These are phyloP conservation scores for Mustelus asterias DNA, from an alignment of 2,113 vertebrate species.

Conservation along the genomic window DNA sequence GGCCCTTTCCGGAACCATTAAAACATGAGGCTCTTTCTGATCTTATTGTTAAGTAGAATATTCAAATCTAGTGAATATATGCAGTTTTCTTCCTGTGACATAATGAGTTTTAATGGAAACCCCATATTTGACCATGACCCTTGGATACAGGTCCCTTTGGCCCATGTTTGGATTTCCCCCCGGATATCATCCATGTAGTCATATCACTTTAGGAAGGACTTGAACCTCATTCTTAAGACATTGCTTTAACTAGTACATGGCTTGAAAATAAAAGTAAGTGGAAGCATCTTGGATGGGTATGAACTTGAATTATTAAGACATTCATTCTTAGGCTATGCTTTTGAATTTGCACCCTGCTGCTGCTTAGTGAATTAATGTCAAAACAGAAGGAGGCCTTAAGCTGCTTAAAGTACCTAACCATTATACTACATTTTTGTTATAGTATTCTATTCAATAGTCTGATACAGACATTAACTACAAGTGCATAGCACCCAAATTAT, in stretches of 20 bases:
- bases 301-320: background rate
- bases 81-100: background rate
- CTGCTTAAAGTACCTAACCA: background rate
- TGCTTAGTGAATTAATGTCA: background rate
- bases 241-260: background rate
- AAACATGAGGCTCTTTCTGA: background rate
- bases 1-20: background rate
- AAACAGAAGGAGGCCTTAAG: background rate
- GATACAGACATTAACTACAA: background rate
- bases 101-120: background rate
- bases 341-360: background rate
- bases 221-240: background rate
- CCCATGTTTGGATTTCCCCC: background rate
- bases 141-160: background rate
- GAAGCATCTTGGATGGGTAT: background rate
- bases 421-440: background rate
- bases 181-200: background rate
- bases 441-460: background rate
- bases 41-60: background rate
- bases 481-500: background rate
- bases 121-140: too few species aligned
- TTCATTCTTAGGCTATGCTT: background rate
- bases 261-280: background rate
- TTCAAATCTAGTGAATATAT: background rate
- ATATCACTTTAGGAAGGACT: background rate